Percentiles rank a stretch among this genome's conserved stretches.
These are phyloP conservation scores for Podarcis raffonei DNA, from an alignment of 2,113 vertebrate genomes.

Conservation along the genomic window DNA sequence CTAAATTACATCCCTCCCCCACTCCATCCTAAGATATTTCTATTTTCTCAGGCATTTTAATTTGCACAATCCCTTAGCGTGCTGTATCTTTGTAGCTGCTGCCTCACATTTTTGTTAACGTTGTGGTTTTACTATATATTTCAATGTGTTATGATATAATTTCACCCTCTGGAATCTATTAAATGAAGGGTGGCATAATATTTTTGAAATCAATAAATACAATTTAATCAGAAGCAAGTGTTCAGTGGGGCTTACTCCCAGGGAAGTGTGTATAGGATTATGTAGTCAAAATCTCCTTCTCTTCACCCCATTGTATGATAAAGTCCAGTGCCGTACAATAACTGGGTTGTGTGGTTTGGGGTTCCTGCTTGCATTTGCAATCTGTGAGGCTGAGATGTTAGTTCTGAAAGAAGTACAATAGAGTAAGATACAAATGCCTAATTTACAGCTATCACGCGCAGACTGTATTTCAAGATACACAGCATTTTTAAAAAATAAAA, in stretches of 20 bases:
- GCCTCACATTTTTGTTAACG: no score
- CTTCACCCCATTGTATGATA: neutral
- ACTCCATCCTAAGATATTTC: no score
- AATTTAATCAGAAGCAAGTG: neutral
- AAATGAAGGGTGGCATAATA: no score
- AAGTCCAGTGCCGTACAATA: neutral
- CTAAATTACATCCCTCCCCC: no score
- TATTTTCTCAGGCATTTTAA: no score
- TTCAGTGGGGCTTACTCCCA: neutral
- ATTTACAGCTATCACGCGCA: neutral
- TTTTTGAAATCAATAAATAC: no score
- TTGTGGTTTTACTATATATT: no score
- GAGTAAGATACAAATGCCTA: neutral
- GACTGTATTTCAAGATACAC: conserved; percentile 13
- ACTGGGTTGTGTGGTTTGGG: conserved; percentile 24
- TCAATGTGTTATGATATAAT: no score
- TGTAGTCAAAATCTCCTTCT: neutral
- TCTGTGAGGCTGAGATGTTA: conserved; percentile 31
- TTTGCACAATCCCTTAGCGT: no score
- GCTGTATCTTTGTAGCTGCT: no score
- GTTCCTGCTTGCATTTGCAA: neutral
- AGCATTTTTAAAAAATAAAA: conserved; percentile 16
- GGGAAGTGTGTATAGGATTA: neutral
- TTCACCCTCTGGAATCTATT: no score
- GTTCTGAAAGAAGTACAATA: neutral